Evolutionary conservation across 2,888 invertebrate genomes (phyloP).

Genomic region (Germaria angustata): DNA sequence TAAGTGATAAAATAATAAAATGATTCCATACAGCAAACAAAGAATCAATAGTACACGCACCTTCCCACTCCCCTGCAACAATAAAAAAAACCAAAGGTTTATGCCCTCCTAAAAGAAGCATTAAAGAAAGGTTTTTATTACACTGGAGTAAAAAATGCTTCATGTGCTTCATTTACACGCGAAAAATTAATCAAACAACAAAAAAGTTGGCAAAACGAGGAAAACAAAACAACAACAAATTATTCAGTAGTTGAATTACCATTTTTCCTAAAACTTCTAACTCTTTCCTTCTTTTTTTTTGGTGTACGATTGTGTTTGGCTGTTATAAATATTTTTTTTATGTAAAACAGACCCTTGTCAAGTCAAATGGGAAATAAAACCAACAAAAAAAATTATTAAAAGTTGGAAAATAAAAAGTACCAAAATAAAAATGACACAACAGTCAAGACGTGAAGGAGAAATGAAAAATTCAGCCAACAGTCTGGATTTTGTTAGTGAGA

Average conservation of each 20-base stretch:
- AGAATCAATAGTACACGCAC: too few relatives aligned
- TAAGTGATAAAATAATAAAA: too few relatives aligned
- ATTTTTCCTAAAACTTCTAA: slow-evolving; percentile 47
- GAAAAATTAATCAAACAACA: background rate
- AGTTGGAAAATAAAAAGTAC: background rate
- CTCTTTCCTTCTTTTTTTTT: background rate
- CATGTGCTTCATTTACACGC: background rate
- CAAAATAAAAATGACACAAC: background rate
- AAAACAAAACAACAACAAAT: background rate
- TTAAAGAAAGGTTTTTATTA: too few relatives aligned
- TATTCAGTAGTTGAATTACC: slow-evolving; percentile 46
- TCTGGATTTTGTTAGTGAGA: background rate
- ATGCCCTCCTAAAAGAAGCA: too few relatives aligned
- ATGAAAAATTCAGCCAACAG: background rate
- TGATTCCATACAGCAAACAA: too few relatives aligned
- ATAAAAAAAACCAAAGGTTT: too few relatives aligned
- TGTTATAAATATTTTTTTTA: background rate
- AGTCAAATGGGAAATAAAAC: slow-evolving; percentile 6
- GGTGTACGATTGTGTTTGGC: background rate
- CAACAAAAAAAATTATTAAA: background rate
- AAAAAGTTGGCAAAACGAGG: background rate
- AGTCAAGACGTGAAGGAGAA: slow-evolving; percentile 14
- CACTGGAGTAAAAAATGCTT: too few relatives aligned
- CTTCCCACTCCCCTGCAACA: too few relatives aligned
- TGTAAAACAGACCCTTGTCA: slow-evolving; percentile 42